Conservation (phyloP, 2,113 vertebrate species). For the Acrocephalus arundinaceus region DNA sequence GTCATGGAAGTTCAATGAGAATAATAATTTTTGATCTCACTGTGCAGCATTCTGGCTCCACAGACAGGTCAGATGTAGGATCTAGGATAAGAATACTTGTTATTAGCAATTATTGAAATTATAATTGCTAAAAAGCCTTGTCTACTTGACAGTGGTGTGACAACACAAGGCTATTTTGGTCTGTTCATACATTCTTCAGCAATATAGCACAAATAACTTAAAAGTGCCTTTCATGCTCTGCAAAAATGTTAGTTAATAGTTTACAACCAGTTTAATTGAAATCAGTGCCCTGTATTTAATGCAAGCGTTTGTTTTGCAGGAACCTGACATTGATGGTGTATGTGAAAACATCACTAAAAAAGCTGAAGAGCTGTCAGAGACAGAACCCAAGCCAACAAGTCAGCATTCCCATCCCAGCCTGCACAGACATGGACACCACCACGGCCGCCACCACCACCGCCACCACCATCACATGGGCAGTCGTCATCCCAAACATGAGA, state of each 20-base stretch:
- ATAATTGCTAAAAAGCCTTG: not conserved
- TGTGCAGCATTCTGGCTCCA: not conserved
- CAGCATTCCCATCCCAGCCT: not conserved
- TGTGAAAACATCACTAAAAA: slow-evolving; percentile 66
- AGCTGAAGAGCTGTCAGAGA: not conserved
- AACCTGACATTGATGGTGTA: slow-evolving; percentile 20
- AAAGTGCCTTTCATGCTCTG: not conserved
- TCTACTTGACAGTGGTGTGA: not conserved
- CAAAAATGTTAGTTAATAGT: not conserved
- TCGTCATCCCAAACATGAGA: not conserved
- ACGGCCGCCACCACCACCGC: not conserved
- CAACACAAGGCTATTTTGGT: not conserved
- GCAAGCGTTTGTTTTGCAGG: slow-evolving; percentile 50
- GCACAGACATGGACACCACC: not conserved
- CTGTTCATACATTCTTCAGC: not conserved
- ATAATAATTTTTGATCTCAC: not conserved
- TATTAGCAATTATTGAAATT: not conserved
- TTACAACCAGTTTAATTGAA: not conserved
- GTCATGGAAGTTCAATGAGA: not conserved
- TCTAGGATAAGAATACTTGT: not conserved
- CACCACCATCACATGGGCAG: not conserved
- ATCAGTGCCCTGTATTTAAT: not conserved
- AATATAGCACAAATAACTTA: not conserved
- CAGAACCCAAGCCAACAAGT: not conserved
- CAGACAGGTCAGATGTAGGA: not conserved